Conservation (phyloP, 92 coral and sea anemone species). For the Desmophyllum pertusum region DNA sequence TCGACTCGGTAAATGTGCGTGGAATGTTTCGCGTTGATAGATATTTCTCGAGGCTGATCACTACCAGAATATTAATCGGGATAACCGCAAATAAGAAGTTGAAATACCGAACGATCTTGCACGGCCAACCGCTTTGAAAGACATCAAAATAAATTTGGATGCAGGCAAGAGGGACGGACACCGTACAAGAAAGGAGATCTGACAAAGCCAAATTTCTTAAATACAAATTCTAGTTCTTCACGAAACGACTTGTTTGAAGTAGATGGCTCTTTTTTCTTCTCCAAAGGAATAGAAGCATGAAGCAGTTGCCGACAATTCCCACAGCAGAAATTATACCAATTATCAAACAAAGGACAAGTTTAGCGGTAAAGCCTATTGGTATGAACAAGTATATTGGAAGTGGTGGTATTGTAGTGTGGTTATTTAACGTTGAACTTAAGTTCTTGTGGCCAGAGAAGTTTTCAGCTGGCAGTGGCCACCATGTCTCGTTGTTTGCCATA, state of each 20-base stretch:
- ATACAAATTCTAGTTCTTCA: slow-evolving; percentile 12
- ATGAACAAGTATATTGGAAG: neutral
- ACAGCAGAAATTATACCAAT: neutral
- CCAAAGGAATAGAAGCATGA: neutral
- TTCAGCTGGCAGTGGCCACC: neutral
- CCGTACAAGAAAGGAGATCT: neutral
- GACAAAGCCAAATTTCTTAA: slow-evolving; percentile 18
- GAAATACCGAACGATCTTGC: slow-evolving; percentile 7
- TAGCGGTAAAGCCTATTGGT: neutral
- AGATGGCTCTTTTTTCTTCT: neutral
- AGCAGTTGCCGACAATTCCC: neutral
- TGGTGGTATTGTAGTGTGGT: neutral
- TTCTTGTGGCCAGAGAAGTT: neutral
- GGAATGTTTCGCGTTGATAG: too few species aligned
- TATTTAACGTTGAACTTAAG: neutral
- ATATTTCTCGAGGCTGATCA: slow-evolving; percentile 14
- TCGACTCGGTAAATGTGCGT: too few species aligned
- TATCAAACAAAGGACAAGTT: neutral
- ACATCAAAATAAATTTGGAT: neutral
- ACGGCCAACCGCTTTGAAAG: slow-evolving; percentile 17
- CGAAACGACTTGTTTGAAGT: neutral
- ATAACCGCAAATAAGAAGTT: neutral
- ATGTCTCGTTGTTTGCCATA: neutral
- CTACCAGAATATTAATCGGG: slow-evolving; percentile 11
- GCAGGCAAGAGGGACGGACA: neutral